A percentile compares a stretch with the other conserved stretches of the same genome.
Evolutionary conservation across 1,140 invertebrate species (phyloP).

Genomic region (Cecropterus lyciades): DNA sequence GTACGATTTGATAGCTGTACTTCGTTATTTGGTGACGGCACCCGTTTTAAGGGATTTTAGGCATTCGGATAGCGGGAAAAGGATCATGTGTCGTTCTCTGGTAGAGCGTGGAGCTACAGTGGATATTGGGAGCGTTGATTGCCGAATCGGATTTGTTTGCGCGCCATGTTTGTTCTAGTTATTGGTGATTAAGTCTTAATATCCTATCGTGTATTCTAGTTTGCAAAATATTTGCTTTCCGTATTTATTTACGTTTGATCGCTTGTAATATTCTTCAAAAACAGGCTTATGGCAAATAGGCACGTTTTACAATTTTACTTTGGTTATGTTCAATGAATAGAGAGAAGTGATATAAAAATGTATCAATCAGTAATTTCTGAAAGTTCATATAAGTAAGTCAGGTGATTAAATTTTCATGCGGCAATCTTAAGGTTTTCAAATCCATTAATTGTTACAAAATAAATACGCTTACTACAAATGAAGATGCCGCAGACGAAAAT

Average conservation of each 20-base stretch:
- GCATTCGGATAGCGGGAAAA: neutral
- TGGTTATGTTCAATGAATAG: too few relatives aligned
- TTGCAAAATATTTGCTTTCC: slow-evolving; percentile 18
- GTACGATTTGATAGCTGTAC: slow-evolving; percentile 26
- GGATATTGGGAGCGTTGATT: slow-evolving; percentile 26
- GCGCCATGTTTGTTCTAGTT: slow-evolving; percentile 21
- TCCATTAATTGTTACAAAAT: too few relatives aligned
- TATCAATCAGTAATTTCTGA: too few relatives aligned
- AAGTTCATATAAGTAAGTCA: too few relatives aligned
- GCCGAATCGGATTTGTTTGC: slow-evolving; percentile 25
- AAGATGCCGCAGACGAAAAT: too few relatives aligned
- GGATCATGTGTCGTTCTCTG: neutral
- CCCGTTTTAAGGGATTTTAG: neutral
- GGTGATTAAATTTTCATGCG: too few relatives aligned
- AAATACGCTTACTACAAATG: too few relatives aligned
- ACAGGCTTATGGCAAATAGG: too few relatives aligned
- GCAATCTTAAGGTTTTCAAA: too few relatives aligned
- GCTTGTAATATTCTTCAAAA: too few relatives aligned
- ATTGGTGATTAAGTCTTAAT: slow-evolving; percentile 36
- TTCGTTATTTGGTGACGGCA: neutral
- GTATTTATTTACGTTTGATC: slow-evolving; percentile 1
- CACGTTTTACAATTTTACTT: too few relatives aligned
- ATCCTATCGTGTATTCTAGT: slow-evolving; percentile 22
- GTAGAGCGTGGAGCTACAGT: neutral
- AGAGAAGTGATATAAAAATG: too few relatives aligned